Evolutionary conservation across 2,888 invertebrate species (phyloP), one percentile per base, ranked within the genome.

Genomic region (Hofmannophila pseudospretella): DNA sequence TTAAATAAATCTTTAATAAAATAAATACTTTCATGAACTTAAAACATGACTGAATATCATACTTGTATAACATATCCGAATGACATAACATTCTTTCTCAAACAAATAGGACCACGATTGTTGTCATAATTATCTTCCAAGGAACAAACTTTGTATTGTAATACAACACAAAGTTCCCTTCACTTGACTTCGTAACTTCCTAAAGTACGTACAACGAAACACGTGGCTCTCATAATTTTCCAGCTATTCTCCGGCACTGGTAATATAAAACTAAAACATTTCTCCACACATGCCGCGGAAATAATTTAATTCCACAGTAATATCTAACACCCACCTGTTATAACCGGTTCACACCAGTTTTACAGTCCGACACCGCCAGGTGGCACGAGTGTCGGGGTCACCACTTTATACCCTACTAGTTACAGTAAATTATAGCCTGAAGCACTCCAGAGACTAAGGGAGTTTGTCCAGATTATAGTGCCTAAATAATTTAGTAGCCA

Each of bases 391-490:
- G 8, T 12, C 16, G 38, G 44, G 42, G 38, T 38, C 38, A 39
- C 37, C 42, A 41, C 42, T 47, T 47, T 41, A 39, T 42, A 45
- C 45, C 42, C 34, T 10, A 45, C 45, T 38, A 42, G 45, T 38
- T 41, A 39, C 41, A 32, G 41, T 41, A 39, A 47, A 43, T 47
- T 47, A 47, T 45, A 11, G 38, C 41, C 30, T 11, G 25, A 12
- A 28, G 41, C 40, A 33, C 39, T 34, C 27, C 12, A 11, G 29
- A 38, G 33, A 45, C 42, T 39, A 38, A 36, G 37, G 34, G 39
- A 32, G 32, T 36, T 33, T 32, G 25, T 29, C 31, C 23, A 36
- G 38, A 37, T 32, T 13, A 29, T 13, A 7, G 14, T 29, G 14
- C 28, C 9, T 29, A 29, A 13, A 29, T 29, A 29, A 29, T 29